phyloP scores from a whole-genome alignment of 2,888 invertebrate genomes.

The Phrixothrix hirtus region DNA sequence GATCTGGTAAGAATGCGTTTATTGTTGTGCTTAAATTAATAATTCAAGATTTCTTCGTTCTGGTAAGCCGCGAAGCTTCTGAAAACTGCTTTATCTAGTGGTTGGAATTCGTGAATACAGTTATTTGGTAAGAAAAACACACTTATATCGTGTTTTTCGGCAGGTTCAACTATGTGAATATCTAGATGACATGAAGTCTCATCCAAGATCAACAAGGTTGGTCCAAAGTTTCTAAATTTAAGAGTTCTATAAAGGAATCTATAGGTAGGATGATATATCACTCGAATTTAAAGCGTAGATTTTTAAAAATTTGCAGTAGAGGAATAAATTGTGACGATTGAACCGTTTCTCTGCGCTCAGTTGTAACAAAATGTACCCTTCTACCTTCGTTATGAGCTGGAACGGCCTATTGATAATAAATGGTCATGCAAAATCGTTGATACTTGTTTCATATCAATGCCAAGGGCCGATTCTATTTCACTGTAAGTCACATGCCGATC shows the following conservation, averaged over 20 bases:
- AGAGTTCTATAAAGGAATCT: neutral
- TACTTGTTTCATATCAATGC: no score
- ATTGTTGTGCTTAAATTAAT: neutral
- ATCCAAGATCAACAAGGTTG: conserved; percentile 7
- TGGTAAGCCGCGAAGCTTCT: neutral
- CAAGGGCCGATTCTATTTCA: no score
- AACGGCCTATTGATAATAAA: conserved; percentile 36
- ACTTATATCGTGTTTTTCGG: neutral
- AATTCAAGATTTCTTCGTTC: neutral
- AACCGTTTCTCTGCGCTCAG: conserved; percentile 3
- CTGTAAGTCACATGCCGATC: no score
- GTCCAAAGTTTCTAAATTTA: neutral
- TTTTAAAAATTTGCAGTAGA: conserved; percentile 4
- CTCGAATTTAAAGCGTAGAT: neutral
- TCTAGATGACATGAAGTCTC: neutral
- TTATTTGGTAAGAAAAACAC: neutral
- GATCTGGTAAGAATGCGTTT: no score
- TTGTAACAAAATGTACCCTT: conserved; percentile 35
- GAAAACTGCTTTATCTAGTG: neutral
- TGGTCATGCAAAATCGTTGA: no score
- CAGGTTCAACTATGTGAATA: neutral
- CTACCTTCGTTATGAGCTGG: conserved; percentile 36
- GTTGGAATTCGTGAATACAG: neutral
- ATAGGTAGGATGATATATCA: neutral
- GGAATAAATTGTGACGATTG: conserved; percentile 6